These are phyloP conservation scores for Campylomormyrus numenius DNA, from an alignment of 2,113 vertebrate genomes.

Conservation along the genomic window DNA sequence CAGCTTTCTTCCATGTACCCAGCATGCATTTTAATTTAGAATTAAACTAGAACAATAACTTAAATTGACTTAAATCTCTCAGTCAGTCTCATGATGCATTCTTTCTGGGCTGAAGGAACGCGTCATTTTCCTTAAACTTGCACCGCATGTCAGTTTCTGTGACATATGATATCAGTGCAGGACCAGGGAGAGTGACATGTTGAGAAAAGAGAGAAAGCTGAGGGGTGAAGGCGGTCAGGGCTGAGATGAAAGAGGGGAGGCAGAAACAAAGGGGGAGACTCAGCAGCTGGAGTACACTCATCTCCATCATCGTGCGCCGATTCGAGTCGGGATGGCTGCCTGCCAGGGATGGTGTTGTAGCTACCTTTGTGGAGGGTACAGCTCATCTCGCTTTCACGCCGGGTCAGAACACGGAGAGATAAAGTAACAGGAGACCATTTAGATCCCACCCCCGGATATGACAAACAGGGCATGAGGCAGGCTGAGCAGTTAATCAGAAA, in stretches of 20 bases:
- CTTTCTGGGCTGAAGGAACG: not conserved
- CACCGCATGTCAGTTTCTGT: not conserved
- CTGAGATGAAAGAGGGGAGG: not conserved
- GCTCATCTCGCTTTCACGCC: not conserved
- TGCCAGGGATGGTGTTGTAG: not conserved
- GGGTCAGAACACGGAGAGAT: not conserved
- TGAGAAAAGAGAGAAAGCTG: not conserved
- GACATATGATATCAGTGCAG: not conserved
- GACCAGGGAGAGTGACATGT: not conserved
- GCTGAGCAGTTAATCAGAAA: not conserved
- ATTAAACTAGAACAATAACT: not conserved
- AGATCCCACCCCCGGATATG: not conserved
- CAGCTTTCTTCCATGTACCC: not conserved
- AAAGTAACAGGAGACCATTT: not conserved
- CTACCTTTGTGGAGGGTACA: not conserved
- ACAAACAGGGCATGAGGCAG: not conserved
- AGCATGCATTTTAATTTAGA: not conserved
- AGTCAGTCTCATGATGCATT: not conserved
- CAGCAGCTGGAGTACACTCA: not conserved
- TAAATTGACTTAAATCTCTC: not conserved
- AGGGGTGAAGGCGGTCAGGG: not conserved
- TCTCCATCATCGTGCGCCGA: not conserved
- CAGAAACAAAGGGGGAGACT: not conserved
- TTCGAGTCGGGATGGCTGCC: not conserved
- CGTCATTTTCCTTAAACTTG: not conserved